Conservation (phyloP, 1,140 invertebrate genomes). For the Lordiphosa collinella region DNA sequence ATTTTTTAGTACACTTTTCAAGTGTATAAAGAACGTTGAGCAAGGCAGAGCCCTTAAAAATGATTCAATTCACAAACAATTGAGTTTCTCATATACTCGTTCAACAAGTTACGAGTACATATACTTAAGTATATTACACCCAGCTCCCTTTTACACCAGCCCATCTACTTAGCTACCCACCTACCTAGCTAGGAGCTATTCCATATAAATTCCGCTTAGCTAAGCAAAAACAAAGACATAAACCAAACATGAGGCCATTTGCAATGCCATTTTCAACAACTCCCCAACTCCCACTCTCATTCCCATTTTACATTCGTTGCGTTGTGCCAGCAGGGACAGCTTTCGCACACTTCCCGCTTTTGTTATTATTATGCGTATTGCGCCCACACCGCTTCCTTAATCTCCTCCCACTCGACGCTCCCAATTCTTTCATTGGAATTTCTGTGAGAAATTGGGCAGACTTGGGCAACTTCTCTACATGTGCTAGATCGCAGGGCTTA, state of each 20-base stretch:
- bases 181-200: not conserved
- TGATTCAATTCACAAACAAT: no score
- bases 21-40: no score
- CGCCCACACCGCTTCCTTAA: constrained; percentile 34
- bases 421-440: not conserved
- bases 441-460: not conserved
- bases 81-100: no score
- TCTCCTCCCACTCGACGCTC: constrained; percentile 18
- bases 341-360: constrained; percentile 68
- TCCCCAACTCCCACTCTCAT: constrained; percentile 10
- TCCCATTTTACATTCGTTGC: constrained; percentile 16
- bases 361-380: constrained; percentile 75
- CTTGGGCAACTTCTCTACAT: no score
- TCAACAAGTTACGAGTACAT: no score
- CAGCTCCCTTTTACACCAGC: no score
- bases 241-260: constrained; percentile 63
- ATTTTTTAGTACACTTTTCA: no score
- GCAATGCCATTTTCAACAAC: constrained; percentile 27
- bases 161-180: no score
- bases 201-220: constrained; percentile 11
- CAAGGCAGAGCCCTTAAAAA: no score
- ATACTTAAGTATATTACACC: no score
- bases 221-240: constrained; percentile 66
- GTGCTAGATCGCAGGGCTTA: no score
- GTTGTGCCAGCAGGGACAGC: constrained; percentile 41